Evolutionary conservation across 2,797 vertebrate species (phyloP).

Genomic region (Lutra lutra): DNA sequence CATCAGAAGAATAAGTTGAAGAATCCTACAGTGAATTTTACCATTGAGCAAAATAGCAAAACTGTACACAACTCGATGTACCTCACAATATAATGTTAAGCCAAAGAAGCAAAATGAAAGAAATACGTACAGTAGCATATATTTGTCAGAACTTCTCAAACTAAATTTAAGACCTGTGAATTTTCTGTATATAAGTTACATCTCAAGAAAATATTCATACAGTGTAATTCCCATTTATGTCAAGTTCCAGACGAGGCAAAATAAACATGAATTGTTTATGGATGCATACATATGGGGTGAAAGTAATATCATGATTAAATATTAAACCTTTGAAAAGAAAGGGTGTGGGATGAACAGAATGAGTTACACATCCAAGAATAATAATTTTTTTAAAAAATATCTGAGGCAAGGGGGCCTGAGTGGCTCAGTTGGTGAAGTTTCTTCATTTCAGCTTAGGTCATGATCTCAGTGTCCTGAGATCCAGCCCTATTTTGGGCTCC

Average conservation of each 20-base stretch:
- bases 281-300: neutral
- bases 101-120: neutral
- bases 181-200: neutral
- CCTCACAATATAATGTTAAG: neutral
- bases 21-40: neutral
- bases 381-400: neutral
- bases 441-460: neutral
- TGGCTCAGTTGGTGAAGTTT: neutral
- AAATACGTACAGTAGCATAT: neutral
- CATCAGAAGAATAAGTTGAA: neutral
- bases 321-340: conserved; percentile 19
- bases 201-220: neutral
- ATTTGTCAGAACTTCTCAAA: neutral
- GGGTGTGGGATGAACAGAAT: neutral
- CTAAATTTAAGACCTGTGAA: neutral
- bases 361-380: neutral
- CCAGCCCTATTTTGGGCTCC: neutral
- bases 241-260: neutral
- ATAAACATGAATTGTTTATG: neutral
- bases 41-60: neutral
- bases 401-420: neutral
- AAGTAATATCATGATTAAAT: neutral
- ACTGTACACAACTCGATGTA: neutral
- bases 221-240: neutral
- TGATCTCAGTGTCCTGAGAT: neutral